These are phyloP conservation scores for Anguilla pacifica DNA, from an alignment of 2,797 vertebrate species.

Conservation along the genomic window DNA sequence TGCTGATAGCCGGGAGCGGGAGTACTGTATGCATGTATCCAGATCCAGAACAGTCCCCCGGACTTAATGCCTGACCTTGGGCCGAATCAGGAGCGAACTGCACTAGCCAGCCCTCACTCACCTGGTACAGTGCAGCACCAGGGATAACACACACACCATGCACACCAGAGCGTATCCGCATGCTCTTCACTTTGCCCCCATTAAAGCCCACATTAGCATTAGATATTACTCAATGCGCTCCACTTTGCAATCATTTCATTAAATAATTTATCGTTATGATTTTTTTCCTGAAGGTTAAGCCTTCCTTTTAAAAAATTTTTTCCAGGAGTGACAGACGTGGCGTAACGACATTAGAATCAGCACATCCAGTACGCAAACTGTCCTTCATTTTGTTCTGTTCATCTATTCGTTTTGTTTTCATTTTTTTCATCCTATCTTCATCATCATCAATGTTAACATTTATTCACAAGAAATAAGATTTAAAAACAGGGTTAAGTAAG, in stretches of 20 bases:
- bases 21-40: constrained; percentile 36
- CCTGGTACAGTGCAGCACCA: background rate
- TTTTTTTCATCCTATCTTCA: too few species aligned
- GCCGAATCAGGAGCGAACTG: constrained; percentile 27
- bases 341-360: background rate
- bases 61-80: constrained; percentile 52
- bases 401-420: too few species aligned
- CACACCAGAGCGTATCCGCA: background rate
- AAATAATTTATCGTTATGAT: background rate
- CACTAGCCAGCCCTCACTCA: background rate
- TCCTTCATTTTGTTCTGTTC: too few species aligned
- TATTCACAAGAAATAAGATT: too few species aligned
- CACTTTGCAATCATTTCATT: background rate
- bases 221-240: background rate
- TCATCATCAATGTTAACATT: too few species aligned
- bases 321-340: background rate
- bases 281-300: background rate
- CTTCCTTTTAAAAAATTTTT: background rate
- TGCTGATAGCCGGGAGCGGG: constrained; percentile 46
- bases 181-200: background rate
- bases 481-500: constrained; percentile 39
- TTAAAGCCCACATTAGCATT: background rate
- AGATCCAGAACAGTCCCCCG: constrained; percentile 37
- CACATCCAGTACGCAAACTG: background rate
- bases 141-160: background rate